A percentile compares a stretch with the other conserved stretches of the same genome.
Conservation (phyloP, 2,113 vertebrate species). For the Erythrolamprus reginae region DNA sequence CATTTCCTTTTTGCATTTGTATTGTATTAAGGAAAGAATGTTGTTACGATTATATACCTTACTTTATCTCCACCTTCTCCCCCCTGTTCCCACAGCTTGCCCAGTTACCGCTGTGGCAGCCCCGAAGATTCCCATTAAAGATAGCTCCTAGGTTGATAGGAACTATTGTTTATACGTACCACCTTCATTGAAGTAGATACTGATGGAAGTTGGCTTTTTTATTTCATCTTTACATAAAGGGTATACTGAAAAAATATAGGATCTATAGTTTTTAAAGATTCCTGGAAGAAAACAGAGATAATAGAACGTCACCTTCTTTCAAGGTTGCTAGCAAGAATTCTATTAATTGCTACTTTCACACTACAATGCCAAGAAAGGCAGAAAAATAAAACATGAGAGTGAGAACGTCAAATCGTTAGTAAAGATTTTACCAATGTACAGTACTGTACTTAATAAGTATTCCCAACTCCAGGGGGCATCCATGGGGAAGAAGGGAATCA, state of each 20-base stretch:
- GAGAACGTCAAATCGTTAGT: not conserved
- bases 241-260: slow-evolving; percentile 72
- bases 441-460: not conserved
- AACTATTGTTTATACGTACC: slow-evolving; percentile 53
- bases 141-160: not conserved
- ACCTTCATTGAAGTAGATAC: slow-evolving; percentile 59
- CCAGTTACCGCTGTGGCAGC: no score
- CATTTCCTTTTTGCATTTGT: no score
- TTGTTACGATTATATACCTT: no score
- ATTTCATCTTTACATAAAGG: slow-evolving; percentile 50
- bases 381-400: not conserved
- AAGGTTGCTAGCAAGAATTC: not conserved
- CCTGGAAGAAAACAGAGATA: slow-evolving; percentile 46
- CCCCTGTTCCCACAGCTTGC: no score
- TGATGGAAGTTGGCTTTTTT: slow-evolving; percentile 50
- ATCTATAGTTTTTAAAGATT: slow-evolving; percentile 52
- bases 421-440: not conserved
- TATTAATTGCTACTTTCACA: not conserved
- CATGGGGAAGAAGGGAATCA: not conserved
- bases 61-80: no score
- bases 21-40: no score
- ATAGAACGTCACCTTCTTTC: not conserved
- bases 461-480: not conserved
- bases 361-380: not conserved
- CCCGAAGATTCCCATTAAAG: no score